Base-by-base conservation (phyloP, 2,797 vertebrate genomes). In the Dicrostonyx torquatus region DNA sequence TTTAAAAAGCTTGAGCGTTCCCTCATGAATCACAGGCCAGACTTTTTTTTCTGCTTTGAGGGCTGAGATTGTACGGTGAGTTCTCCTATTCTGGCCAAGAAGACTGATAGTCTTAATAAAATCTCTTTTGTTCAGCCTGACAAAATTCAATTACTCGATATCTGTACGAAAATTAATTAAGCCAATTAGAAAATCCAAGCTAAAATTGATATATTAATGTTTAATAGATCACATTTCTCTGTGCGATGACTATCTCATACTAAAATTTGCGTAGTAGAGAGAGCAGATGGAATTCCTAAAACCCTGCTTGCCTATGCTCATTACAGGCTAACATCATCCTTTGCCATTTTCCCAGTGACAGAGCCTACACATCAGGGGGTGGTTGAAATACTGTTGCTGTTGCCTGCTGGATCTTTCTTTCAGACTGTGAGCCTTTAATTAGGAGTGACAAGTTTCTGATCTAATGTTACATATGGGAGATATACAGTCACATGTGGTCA, bases 341-440 rank as follows among this genome's bases (percentile, higher is more conserved):
- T 96, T 94, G 87, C 48, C 66, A 45, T 90, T 68, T 91, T 96
- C 64, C 84, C 86, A 91, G 87, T 20, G 45, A 95, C 62, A 97
- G 90, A 92, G 87, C n/a, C 94, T 95, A 83, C 58, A 93, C 95
- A 68, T 83, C 92, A 96, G 94, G 96, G 97, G 92, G 84, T 79
- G 29, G 84, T 0, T 85, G 75, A 98, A 95, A 72, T 93, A 84
- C 90, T 76, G 43, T 68, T 93, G 96, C 93, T 89, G 48, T 82
- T 96, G 94, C 92, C 92, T 96, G 78, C 68, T 94, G 55, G 94
- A 95, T 91, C 96, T 94, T 90, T 80, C 92, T 94, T 96, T 95
- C 94, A 92, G 88, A 83, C 60, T n/a, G 34, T 84, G 95, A 97
- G 55, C 24, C 93, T 87, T 95, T 97, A 96, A 98, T 73, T 53